Base-by-base conservation (phyloP, 2,888 invertebrate species). In the Andrena bucephala region DNA sequence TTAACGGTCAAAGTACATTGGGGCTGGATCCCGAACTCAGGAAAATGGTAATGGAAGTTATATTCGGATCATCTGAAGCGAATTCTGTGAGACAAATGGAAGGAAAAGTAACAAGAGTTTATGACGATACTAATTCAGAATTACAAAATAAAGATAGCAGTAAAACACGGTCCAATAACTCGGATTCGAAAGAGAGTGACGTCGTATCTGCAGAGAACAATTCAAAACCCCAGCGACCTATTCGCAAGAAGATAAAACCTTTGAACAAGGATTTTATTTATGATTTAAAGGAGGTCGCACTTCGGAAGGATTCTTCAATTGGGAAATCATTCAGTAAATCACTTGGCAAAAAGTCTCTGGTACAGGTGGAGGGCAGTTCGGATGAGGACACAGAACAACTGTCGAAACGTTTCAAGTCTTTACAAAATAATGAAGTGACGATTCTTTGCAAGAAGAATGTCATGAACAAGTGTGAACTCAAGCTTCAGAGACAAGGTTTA, bases 261-360 rank as follows among this genome's bases (percentile, higher is more conserved):
- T 95, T 96, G 84, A 95, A 96, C 90, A 96, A 96, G 90, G 97
- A 97, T 94, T 97, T 97, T 92, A 96, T 97, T 87, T 97, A 97
- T 90, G 97, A 97, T 94, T 94, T 96, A 85, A 95, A 96, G 48
- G 92, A 92, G 54, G 90, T 92, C 0, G 68, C 84, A 0, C 65
- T 81, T 54, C 81, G 83, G 1, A 86, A 85, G 36, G 87, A 88
- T 50, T 31, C 70, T 27, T 29, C 70, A 10, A 59, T 71, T 4
- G 0, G 62, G n/a, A 81, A 81, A 60, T 16, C 79, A 10, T 80
- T 71, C 8, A 48, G 24, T 52, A 85, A 81, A 60, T 7, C 68
- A 3, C 27, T 76, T 24, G 16, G 10, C 0, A 86, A 77, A 50
- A 85, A 77, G n/a, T 60, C 73, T 13, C n/a, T 20, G 1, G 13